Evolutionary conservation across 1,140 invertebrate species (phyloP), one percentile per base, ranked within the genome.

Genomic region (Eufriesea mexicana): DNA sequence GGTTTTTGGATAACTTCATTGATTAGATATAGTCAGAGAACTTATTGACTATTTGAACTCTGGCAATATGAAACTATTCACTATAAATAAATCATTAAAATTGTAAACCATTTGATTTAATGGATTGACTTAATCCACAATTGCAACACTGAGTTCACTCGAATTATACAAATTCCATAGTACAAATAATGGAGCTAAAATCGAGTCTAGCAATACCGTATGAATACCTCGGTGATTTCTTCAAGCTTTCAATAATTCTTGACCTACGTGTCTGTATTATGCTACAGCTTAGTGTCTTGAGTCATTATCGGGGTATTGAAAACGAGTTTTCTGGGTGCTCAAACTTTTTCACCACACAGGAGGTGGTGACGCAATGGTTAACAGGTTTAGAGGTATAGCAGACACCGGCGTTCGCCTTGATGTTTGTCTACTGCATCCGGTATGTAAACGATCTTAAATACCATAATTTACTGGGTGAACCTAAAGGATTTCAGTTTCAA

Each of bases 281-380:
- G 2, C 9, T 14, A 28, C 6, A 12, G 25, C 18, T 20, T 51
- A 16, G n/a, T 12, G 68, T 28, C n/a, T 28, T 20, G 45, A 71
- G 25, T 51, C 47, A 71, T 71, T 71, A 51, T 71, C 47, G 20
- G 10, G 25, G 68, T 71, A 71, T 71, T 71, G 68, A 71, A 71
- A 51, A 71, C 68, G n/a, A 71, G 68, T 71, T 71, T 71, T 47
- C 18, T 71, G n/a, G 16, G 68, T 51, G 23, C 18, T 47, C 18
- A 28, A 71, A 28, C 16, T 71, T 71, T 71, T 71, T 71, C 68
- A 51, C n/a, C 10, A 10, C 25, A 20, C 8, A 47, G 68, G 28
- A 71, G 47, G 47, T 71, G 68, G 16, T 71, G 68, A 28, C 18
- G 68, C 68, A 71, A 71, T 28, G 68, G 45, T 71, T 51, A 71